Evolutionary conservation across 2,113 vertebrate species (phyloP).

Genomic region (Bolborhynchus lineola): DNA sequence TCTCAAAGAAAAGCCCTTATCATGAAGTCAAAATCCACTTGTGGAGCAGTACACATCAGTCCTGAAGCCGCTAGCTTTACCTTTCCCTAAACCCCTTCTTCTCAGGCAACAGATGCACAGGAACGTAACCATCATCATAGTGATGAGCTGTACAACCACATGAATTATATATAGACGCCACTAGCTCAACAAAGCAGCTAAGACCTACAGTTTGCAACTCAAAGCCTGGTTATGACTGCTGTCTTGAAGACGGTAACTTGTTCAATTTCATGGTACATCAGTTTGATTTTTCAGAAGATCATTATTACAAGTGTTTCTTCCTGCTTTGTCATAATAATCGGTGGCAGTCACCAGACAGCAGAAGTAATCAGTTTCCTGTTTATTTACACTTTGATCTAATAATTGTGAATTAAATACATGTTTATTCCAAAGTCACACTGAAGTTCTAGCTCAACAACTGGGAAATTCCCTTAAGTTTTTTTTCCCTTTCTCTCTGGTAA

Average conservation of each 20-base stretch:
- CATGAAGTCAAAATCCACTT: not conserved
- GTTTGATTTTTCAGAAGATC: not conserved
- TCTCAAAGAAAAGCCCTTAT: not conserved
- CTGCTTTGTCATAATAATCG: not conserved
- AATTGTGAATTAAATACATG: not conserved
- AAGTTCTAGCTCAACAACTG: not conserved
- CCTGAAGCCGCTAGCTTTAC: not conserved
- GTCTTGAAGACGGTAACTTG: not conserved
- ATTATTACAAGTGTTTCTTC: not conserved
- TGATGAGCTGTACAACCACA: not conserved
- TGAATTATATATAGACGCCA: not conserved
- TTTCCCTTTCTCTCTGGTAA: not conserved
- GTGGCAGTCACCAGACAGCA: not conserved
- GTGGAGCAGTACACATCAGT: not conserved
- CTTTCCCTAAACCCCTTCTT: not conserved
- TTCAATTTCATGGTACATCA: not conserved
- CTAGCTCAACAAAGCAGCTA: not conserved
- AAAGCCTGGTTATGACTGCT: not conserved
- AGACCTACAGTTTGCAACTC: not conserved
- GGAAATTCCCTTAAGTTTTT: not conserved
- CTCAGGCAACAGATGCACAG: not conserved
- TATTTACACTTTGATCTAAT: not conserved
- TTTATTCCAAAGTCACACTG: not conserved
- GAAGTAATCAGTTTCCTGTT: not conserved
- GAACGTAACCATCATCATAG: not conserved